phyloP scores from a whole-genome alignment of 2,888 invertebrate species.

The Drosophila niveifrons region DNA sequence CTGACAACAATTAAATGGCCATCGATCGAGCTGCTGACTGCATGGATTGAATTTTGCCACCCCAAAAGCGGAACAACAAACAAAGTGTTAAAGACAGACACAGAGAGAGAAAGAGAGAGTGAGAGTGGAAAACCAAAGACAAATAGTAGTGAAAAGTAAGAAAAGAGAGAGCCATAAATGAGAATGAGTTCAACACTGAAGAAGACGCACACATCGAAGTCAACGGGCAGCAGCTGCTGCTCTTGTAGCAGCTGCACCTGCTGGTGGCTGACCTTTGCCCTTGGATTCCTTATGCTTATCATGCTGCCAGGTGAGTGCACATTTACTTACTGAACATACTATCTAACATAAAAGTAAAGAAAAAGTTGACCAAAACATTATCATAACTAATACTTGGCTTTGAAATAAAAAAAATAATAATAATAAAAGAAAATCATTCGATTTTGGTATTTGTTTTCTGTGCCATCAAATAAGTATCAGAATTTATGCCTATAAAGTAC shows the following conservation, averaged over 20 bases:
- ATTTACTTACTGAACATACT: too few relatives aligned
- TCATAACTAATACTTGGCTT: too few relatives aligned
- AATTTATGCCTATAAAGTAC: too few relatives aligned
- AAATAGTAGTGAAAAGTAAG: not conserved
- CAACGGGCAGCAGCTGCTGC: constrained; percentile 48
- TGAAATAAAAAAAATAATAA: too few relatives aligned
- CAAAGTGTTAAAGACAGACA: not conserved
- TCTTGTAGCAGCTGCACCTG: constrained; percentile 27
- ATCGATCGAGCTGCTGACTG: constrained; percentile 27
- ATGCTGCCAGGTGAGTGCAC: constrained; percentile 72
- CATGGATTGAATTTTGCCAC: constrained; percentile 20
- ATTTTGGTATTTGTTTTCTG: too few relatives aligned
- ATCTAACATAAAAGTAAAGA: too few relatives aligned
- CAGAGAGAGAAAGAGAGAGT: not conserved
- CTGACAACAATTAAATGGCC: constrained; percentile 31
- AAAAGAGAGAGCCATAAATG: constrained; percentile 16
- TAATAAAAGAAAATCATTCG: too few relatives aligned
- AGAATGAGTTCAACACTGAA: constrained; percentile 50
- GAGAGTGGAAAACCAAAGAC: not conserved
- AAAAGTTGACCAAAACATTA: too few relatives aligned
- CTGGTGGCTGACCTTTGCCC: constrained; percentile 60
- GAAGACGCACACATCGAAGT: constrained; percentile 31
- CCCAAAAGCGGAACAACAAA: not conserved
- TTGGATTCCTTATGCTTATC: constrained; percentile 62
- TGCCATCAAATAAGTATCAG: too few relatives aligned